phyloP scores from a whole-genome alignment of 2,797 vertebrate genomes.

The Tragelaphus oryx region DNA sequence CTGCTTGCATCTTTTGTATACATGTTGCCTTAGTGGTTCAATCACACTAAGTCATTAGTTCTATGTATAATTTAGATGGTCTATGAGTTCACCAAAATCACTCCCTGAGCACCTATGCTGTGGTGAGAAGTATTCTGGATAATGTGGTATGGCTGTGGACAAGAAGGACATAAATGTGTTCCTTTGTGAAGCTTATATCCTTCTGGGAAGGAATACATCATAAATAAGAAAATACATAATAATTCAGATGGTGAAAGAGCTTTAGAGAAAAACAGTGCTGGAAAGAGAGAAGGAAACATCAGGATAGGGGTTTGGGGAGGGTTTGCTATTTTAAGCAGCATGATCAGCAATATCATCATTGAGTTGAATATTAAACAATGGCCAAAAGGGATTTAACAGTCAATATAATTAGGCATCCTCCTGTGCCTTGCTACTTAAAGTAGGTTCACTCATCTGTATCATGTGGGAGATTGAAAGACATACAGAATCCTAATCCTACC shows the following conservation, averaged over 20 bases:
- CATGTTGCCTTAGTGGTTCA: background rate
- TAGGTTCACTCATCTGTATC: background rate
- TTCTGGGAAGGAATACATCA: background rate
- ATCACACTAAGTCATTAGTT: background rate
- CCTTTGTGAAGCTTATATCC: background rate
- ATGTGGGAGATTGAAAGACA: too few relatives aligned
- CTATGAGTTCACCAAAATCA: background rate
- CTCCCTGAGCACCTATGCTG: background rate
- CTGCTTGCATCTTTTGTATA: background rate
- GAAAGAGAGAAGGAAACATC: background rate
- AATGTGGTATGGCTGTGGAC: background rate
- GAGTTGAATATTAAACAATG: background rate
- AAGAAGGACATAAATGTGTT: background rate
- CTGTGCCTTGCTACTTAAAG: background rate
- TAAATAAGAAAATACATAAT: background rate
- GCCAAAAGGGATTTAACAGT: background rate
- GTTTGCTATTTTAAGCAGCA: background rate
- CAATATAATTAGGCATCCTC: fast-evolving
- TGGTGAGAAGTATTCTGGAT: background rate
- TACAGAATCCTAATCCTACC: background rate
- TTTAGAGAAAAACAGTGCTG: background rate
- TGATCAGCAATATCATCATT: background rate
- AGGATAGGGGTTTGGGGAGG: background rate
- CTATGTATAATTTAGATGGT: background rate
- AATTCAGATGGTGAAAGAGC: background rate